These are phyloP conservation scores for Peucedramus taeniatus DNA, from an alignment of 2,113 vertebrate genomes.

Conservation along the genomic window DNA sequence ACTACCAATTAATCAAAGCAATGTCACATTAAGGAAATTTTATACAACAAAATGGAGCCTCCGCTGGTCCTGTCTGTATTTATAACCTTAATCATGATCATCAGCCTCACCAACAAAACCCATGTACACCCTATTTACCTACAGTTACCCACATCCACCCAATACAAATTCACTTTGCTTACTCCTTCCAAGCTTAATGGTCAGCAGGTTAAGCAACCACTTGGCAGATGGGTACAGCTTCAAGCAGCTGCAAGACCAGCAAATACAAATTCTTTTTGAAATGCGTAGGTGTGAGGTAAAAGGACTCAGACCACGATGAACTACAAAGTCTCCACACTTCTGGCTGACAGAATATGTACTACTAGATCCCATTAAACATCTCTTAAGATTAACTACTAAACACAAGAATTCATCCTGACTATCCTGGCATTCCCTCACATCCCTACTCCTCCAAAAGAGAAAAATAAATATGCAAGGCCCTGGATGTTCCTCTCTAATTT, in stretches of 20 bases:
- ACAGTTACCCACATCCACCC: not conserved
- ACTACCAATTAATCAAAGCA: not conserved
- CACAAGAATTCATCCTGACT: not conserved
- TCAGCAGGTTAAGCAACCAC: not conserved
- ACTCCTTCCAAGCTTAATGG: not conserved
- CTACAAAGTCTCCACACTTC: not conserved
- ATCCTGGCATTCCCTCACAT: not conserved
- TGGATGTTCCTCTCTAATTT: not conserved
- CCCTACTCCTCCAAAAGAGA: not conserved
- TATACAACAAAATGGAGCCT: not conserved
- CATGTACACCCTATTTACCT: not conserved
- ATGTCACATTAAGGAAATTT: not conserved
- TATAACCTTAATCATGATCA: not conserved
- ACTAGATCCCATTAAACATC: not conserved
- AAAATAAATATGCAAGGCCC: not conserved
- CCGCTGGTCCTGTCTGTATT: not conserved
- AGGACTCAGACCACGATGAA: not conserved
- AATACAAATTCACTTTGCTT: not conserved
- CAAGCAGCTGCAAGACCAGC: not conserved
- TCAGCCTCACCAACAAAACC: not conserved
- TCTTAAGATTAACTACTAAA: not conserved
- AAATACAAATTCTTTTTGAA: not conserved
- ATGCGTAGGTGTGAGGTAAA: not conserved
- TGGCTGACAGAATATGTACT: accelerated
- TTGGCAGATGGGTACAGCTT: not conserved